Percentiles rank a stretch among this genome's conserved stretches.
These are phyloP conservation scores for Mesocricetus auratus DNA, from an alignment of 2,113 vertebrate species.

Conservation along the genomic window DNA sequence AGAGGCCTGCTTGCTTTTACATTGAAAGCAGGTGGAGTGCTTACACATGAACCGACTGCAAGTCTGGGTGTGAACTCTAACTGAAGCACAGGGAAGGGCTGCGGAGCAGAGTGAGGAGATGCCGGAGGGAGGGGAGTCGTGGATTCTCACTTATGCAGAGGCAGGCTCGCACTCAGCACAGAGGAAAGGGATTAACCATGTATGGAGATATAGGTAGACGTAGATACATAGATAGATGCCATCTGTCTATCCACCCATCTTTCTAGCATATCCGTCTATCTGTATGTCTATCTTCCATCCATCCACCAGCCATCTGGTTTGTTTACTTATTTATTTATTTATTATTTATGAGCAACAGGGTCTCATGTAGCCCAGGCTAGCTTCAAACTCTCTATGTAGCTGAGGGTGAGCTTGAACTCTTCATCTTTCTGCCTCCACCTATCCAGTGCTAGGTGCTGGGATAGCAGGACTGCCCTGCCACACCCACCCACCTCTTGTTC, in stretches of 20 bases:
- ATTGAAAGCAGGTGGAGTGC: background rate
- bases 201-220: too few species aligned
- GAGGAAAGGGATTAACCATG: background rate
- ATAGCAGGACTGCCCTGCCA: too few species aligned
- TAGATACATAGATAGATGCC: too few species aligned
- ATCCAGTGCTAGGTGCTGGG: background rate
- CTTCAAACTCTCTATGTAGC: background rate
- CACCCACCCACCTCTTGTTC: background rate
- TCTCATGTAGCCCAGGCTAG: background rate
- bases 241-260: background rate
- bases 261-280: background rate
- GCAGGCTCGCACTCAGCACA: background rate
- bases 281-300: background rate
- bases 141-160: background rate
- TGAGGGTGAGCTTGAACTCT: background rate
- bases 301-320: background rate
- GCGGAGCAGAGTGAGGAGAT: background rate
- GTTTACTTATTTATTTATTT: background rate
- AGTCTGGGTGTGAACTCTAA: background rate
- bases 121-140: background rate
- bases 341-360: background rate
- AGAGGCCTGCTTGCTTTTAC: background rate
- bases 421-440: background rate
- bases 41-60: background rate
- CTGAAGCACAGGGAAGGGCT: background rate